These are phyloP conservation scores for Brachionus calyciflorus DNA, from an alignment of 1,140 invertebrate genomes.

Conservation along the genomic window DNA sequence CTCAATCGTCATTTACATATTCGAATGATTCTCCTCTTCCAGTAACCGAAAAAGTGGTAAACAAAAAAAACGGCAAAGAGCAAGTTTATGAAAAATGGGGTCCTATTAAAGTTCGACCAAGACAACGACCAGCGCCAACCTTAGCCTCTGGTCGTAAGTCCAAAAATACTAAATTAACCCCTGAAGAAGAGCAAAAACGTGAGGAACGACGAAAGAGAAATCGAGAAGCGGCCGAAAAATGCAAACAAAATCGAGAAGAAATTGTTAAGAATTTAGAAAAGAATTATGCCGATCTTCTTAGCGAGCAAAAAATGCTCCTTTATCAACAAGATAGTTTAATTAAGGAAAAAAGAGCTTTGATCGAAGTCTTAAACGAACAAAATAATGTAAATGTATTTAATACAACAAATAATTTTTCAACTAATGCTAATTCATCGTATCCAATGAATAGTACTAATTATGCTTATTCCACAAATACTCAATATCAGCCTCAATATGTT, in stretches of 20 bases:
- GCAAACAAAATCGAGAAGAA: slow-evolving; percentile 37
- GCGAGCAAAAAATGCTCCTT: neutral
- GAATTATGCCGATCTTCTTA: neutral
- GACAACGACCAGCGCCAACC: slow-evolving; percentile 24
- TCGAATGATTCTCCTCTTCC: neutral
- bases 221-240: slow-evolving; percentile 44
- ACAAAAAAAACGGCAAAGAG: slow-evolving; percentile 33
- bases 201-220: slow-evolving; percentile 31
- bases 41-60: neutral
- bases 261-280: neutral
- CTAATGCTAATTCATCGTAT: no score
- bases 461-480: no score
- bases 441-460: no score
- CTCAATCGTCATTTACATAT: neutral
- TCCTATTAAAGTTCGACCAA: slow-evolving; percentile 23
- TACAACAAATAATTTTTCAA: neutral
- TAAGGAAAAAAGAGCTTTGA: neutral
- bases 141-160: slow-evolving; percentile 27
- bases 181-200: slow-evolving; percentile 20
- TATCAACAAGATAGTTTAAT: neutral
- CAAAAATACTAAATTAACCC: neutral
- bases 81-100: neutral
- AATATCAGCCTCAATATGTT: no score
- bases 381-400: neutral
- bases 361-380: slow-evolving; percentile 3